Base-by-base conservation (phyloP, 2,888 invertebrate genomes). In the Coecobrya sp. region DNA sequence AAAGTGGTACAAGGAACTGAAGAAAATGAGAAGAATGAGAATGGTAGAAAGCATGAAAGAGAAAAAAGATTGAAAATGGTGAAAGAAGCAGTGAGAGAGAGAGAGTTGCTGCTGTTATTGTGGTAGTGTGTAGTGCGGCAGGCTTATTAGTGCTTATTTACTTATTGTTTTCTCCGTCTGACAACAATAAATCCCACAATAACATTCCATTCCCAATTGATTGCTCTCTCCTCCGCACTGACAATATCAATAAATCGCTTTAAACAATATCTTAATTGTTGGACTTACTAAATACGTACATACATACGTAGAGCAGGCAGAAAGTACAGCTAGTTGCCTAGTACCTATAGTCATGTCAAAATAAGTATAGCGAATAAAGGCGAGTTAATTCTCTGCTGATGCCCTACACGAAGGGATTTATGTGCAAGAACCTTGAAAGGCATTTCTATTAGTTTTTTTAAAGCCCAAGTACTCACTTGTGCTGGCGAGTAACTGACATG, bases 151-250 rank as follows among this genome's bases (percentile, higher is more conserved):
- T 19, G 52, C 81, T 81, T 81, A 81, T 81, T 81, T 81, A 81
- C 81, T 81, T 81, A 81, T 81, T 55, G 81, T 36, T 81, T 81
- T 30, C 81, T 55, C 55, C 8, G n/a, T 59, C 81, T 81, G 81
- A 81, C 81, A 81, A 59, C 81, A 81, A 81, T 81, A 81, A 81
- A 81, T 81, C 81, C 81, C 81, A 30, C 81, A 59, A 55, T 36
- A 81, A 81, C 81, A 81, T 81, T 81, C 81, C 81, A 59, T 81
- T 81, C 81, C 27, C 81, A 55, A 81, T 81, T 55, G 81, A 81
- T 81, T 81, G 81, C 45, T 55, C 45, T 76, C 73, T 55, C 19
- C 73, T 55, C 19, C 36, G 8, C 52, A 59, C 81, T 81, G 81
- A 81, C 81, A 55, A 55, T 81, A 81, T 81, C 81, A 55, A 81